Conservation (phyloP, 2,797 vertebrate species). For the Lutjanus campechanus region DNA sequence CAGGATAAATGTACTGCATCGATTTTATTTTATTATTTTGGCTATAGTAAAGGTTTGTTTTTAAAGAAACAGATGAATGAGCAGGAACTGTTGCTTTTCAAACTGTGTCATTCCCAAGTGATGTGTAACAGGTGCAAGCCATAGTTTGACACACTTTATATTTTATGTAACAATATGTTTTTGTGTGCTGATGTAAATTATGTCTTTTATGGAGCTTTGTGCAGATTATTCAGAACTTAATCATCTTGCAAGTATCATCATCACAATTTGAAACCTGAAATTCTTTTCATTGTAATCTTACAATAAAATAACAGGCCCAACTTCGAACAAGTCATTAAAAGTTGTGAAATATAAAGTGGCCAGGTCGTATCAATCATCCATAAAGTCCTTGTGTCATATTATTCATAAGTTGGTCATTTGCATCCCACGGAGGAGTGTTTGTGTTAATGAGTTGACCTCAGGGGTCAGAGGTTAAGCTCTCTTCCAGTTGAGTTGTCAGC, state of each 20-base stretch:
- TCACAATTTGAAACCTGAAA: background rate
- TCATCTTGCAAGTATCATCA: background rate
- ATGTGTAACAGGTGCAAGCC: background rate
- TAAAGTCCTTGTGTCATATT: constrained; percentile 62
- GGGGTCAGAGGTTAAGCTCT: constrained; percentile 85
- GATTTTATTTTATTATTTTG: background rate
- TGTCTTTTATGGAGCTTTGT: background rate
- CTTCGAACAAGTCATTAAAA: background rate
- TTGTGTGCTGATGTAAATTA: background rate
- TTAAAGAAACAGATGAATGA: background rate
- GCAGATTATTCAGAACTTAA: background rate
- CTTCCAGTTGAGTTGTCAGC: constrained; percentile 88
- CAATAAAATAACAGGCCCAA: background rate
- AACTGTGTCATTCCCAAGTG: background rate
- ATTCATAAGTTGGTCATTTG: constrained; percentile 78
- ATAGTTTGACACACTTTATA: background rate
- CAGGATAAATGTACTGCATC: background rate
- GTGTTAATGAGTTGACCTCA: constrained; percentile 84
- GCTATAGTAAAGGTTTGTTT: background rate
- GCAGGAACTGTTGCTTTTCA: background rate
- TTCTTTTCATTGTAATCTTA: background rate
- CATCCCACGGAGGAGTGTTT: constrained; percentile 71
- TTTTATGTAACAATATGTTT: background rate
- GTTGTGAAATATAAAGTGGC: background rate
- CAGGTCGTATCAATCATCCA: constrained; percentile 49